Conservation (phyloP, 2,888 invertebrate species). For the Andricus curvator region DNA sequence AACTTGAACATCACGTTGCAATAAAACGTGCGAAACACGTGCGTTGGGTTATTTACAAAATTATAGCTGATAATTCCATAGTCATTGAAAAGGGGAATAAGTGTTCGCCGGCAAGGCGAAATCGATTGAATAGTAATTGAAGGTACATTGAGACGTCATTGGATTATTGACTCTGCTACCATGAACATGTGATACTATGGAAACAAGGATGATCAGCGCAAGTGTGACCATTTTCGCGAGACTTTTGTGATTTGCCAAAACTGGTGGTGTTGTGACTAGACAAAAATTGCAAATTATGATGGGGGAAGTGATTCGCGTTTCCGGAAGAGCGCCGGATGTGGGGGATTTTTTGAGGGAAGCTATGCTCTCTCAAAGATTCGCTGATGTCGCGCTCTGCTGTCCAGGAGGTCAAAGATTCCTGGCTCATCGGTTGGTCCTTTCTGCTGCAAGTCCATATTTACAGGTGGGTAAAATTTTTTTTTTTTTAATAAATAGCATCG, state of each 20-base stretch:
- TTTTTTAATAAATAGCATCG: neutral
- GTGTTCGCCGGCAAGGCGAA: neutral
- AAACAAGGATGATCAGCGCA: neutral
- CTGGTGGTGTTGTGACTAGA: conserved; percentile 12
- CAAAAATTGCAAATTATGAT: conserved; percentile 58
- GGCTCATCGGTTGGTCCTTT: conserved; percentile 85
- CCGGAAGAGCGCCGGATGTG: conserved; percentile 67
- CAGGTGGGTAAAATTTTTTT: conserved; percentile 80
- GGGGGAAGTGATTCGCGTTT: conserved; percentile 70
- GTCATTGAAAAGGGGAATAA: neutral
- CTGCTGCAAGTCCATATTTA: conserved; percentile 84
- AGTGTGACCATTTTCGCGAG: conserved; percentile 32
- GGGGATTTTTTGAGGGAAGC: conserved; percentile 70
- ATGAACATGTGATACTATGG: conserved; percentile 19
- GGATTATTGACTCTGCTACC: conserved; percentile 16
- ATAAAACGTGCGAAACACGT: conserved; percentile 13
- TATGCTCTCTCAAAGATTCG: conserved; percentile 81
- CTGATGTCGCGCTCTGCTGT: conserved; percentile 84
- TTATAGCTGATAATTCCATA: conserved; percentile 1
- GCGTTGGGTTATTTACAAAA: conserved; percentile 22
- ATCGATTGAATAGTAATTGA: neutral
- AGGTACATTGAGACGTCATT: neutral
- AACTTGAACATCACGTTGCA: conserved; percentile 15
- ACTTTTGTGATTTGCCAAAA: neutral
- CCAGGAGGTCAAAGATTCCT: conserved; percentile 81